Base-by-base conservation (phyloP, 2,888 invertebrate genomes). In the Arge pagana region DNA sequence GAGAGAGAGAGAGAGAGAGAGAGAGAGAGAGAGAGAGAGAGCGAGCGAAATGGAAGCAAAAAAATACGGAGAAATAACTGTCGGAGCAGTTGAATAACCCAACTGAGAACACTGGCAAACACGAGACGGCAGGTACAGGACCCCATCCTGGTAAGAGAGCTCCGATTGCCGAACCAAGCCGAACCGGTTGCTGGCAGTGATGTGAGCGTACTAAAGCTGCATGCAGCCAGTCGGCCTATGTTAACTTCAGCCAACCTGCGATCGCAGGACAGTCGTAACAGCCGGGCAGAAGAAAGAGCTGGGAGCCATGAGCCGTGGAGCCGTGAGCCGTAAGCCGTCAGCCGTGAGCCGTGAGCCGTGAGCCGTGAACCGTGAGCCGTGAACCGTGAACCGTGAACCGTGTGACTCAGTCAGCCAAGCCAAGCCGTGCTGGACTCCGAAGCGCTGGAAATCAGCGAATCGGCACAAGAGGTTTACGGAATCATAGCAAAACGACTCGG, bases 111-210 rank as follows among this genome's bases (percentile, higher is more conserved):
- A n/a, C n/a, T n/a, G n/a, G n/a, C n/a, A n/a, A n/a, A n/a, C n/a
- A n/a, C n/a, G n/a, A n/a, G n/a, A n/a, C n/a, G n/a, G n/a, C n/a
- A n/a, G n/a, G n/a, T n/a, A n/a, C n/a, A n/a, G n/a, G n/a, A n/a
- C n/a, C n/a, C n/a, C n/a, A n/a, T n/a, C n/a, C n/a, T n/a, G n/a
- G n/a, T n/a, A n/a, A n/a, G n/a, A n/a, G n/a, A n/a, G n/a, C n/a
- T n/a, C 11, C 42, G 18, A n/a, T 21, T 23, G 21, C 43, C 43
- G 43, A 45, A 45, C 42, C 59, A 60, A 64, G 59, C 58, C 67
- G 71, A 72, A 76, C 76, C 76, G 75, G 70, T 74, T 74, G 73
- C 69, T 74, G 71, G 66, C 65, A 74, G 74, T 72, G 74, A 74
- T 76, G 73, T 71, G 72, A 76, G 73, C 68, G 70, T 76, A 76